Conservation (phyloP, 2,797 vertebrate species). For the Tachyglossus aculeatus region DNA sequence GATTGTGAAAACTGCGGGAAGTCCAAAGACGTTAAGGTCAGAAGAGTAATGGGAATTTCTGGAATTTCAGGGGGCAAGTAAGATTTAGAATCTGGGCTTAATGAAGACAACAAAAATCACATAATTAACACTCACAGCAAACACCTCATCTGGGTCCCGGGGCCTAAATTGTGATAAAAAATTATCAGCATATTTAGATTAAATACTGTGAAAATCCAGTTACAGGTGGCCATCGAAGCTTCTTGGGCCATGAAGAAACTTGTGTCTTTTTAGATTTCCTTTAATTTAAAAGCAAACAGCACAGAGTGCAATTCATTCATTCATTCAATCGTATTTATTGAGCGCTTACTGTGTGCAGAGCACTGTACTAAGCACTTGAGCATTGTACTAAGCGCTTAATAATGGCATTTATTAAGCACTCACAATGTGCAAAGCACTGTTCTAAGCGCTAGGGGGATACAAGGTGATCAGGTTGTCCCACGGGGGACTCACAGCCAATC, state of each 20-base stretch:
- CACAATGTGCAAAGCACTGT: too few relatives aligned
- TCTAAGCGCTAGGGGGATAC: too few relatives aligned
- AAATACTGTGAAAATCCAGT: conserved; percentile 43
- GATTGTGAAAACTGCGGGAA: conserved; percentile 43
- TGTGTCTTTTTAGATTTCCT: neutral
- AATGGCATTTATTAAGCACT: too few relatives aligned
- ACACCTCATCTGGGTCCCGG: conserved; percentile 68
- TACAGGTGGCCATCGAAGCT: conserved; percentile 24
- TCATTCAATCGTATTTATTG: neutral
- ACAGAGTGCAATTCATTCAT: neutral
- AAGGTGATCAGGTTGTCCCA: too few relatives aligned
- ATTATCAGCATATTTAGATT: conserved; percentile 59
- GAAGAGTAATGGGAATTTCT: conserved; percentile 30
- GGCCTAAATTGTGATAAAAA: conserved; percentile 65
- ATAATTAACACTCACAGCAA: conserved; percentile 69
- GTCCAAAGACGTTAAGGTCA: conserved; percentile 41
- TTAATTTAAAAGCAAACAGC: neutral
- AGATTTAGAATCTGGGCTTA: conserved; percentile 64
- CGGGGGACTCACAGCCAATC: too few relatives aligned
- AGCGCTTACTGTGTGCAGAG: neutral
- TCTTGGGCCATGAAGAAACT: conserved; percentile 14
- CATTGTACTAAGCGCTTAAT: too few relatives aligned
- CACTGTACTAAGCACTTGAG: neutral
- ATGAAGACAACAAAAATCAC: conserved; percentile 60
- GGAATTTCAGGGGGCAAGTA: conserved; percentile 66